These are phyloP conservation scores for Epinephelus malabaricus DNA, from an alignment of 2,797 vertebrate genomes.

Conservation along the genomic window DNA sequence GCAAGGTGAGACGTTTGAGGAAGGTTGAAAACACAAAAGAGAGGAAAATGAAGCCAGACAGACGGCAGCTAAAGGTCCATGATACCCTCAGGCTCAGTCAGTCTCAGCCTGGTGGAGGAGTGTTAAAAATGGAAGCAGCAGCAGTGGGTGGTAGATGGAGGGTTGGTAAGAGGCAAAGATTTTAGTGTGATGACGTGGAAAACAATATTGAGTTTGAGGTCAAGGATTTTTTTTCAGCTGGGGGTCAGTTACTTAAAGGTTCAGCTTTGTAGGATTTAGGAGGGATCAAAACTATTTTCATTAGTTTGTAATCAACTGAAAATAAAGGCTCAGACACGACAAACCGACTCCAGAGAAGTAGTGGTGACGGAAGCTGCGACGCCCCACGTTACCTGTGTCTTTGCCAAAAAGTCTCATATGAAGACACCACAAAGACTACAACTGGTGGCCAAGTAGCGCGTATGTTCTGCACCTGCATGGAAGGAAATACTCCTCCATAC, in stretches of 20 bases:
- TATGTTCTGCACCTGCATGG: too few relatives aligned
- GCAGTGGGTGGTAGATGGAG: not conserved
- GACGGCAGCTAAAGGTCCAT: constrained; percentile 6
- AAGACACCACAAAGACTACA: too few relatives aligned
- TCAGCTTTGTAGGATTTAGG: too few relatives aligned
- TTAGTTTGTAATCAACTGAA: too few relatives aligned
- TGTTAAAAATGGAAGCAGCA: constrained; percentile 6
- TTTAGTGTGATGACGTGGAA: not conserved
- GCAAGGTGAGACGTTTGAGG: constrained; percentile 87
- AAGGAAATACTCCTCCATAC: too few relatives aligned
- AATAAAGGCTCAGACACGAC: too few relatives aligned
- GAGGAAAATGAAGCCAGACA: not conserved
- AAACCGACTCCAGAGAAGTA: too few relatives aligned
- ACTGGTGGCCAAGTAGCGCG: too few relatives aligned
- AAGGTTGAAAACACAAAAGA: not conserved
- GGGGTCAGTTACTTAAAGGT: not conserved
- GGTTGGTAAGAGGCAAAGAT: not conserved
- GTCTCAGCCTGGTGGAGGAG: not conserved
- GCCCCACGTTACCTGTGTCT: too few relatives aligned
- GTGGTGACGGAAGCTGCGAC: too few relatives aligned
- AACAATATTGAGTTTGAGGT: not conserved
- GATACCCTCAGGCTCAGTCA: constrained; percentile 3
- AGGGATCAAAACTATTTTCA: too few relatives aligned
- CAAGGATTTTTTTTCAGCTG: not conserved
- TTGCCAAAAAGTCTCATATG: too few relatives aligned